Conservation (phyloP, 2,113 vertebrate genomes). For the Xyliphius kryptos region DNA sequence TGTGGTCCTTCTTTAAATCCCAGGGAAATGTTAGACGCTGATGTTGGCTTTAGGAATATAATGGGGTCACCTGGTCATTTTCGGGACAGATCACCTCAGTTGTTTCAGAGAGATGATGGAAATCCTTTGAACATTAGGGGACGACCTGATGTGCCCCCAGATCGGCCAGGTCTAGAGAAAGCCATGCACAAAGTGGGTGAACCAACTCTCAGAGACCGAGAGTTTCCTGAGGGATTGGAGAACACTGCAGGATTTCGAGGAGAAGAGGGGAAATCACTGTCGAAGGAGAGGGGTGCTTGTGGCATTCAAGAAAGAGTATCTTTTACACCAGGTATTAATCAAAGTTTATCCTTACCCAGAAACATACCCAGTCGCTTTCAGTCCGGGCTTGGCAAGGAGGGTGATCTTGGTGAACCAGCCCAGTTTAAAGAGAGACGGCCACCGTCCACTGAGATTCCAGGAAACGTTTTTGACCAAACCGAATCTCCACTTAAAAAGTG, state of each 20-base stretch:
- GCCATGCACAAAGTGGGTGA: conserved; percentile 46
- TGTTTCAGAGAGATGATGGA: conserved; percentile 54
- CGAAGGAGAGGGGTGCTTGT: conserved; percentile 65
- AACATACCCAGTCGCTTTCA: conserved; percentile 46
- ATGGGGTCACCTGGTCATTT: conserved; percentile 69
- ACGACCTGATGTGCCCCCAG: conserved; percentile 50
- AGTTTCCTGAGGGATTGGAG: conserved; percentile 49
- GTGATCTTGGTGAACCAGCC: conserved; percentile 41
- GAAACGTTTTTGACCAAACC: conserved; percentile 39
- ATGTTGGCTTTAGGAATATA: conserved; percentile 82
- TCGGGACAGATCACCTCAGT: conserved; percentile 60
- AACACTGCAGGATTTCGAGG: conserved; percentile 57
- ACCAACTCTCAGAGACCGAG: conserved; percentile 43
- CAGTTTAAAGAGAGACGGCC: conserved; percentile 55
- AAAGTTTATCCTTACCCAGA: conserved; percentile 38
- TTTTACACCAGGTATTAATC: conserved; percentile 37
- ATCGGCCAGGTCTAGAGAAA: conserved; percentile 48
- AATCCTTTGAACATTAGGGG: conserved; percentile 47
- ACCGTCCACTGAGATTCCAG: conserved; percentile 37
- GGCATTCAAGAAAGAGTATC: conserved; percentile 46
- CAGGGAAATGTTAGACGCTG: conserved; percentile 66
- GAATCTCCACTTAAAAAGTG: conserved; percentile 32
- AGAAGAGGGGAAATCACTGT: conserved; percentile 62
- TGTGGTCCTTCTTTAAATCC: conserved; percentile 58
- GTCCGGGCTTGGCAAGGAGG: conserved; percentile 48